Conservation (phyloP, 1,140 invertebrate species). For the Nomia melanderi region DNA sequence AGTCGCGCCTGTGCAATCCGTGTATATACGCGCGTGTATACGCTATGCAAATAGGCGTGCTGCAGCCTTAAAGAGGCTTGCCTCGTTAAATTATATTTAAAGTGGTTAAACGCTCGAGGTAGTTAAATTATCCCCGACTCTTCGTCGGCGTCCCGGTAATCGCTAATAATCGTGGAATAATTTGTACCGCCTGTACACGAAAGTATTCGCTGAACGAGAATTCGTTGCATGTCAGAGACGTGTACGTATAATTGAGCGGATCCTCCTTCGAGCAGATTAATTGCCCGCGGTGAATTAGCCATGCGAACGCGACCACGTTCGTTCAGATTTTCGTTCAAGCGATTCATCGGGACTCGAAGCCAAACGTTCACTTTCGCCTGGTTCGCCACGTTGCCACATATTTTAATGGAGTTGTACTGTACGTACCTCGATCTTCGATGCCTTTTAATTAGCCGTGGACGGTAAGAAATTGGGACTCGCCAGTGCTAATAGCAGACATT, state of each 20-base stretch:
- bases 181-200: not conserved
- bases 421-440: too few species aligned
- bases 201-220: not conserved
- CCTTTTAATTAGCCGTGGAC: too few species aligned
- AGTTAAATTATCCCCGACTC: slow-evolving; percentile 32
- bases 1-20: not conserved
- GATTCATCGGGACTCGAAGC: not conserved
- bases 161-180: slow-evolving; percentile 36
- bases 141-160: slow-evolving; percentile 8
- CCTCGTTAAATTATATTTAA: slow-evolving; percentile 47
- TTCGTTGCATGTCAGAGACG: not conserved
- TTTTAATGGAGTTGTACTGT: not conserved
- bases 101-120: slow-evolving; percentile 15
- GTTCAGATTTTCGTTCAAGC: not conserved
- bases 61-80: slow-evolving; percentile 18
- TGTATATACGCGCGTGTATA: too few species aligned
- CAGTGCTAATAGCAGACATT: too few species aligned
- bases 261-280: not conserved
- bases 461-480: too few species aligned
- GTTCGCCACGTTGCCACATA: not conserved
- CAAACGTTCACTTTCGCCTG: not conserved
- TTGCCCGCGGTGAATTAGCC: not conserved
- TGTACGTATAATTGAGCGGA: not conserved
- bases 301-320: not conserved
- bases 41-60: slow-evolving; percentile 32